These are phyloP conservation scores for Lasioglossum malachurum DNA, from an alignment of 2,888 invertebrate species.

Conservation along the genomic window DNA sequence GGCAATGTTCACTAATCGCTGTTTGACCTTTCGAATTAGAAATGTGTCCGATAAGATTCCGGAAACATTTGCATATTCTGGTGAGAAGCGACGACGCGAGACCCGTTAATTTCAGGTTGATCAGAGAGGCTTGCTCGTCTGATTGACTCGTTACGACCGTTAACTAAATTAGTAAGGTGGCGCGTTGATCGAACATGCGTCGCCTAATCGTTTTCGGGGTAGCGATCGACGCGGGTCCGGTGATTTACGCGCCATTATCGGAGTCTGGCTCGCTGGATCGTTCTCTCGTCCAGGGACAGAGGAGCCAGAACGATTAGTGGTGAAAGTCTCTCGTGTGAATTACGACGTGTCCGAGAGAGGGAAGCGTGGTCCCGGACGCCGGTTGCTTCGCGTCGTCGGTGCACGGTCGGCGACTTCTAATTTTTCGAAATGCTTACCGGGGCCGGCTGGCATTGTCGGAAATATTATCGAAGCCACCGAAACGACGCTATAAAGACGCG, in stretches of 20 bases:
- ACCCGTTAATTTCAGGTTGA: background rate
- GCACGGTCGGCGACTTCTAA: conserved; percentile 30
- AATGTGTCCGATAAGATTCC: background rate
- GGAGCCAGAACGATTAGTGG: conserved; percentile 57
- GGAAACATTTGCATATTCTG: background rate
- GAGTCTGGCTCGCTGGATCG: conserved; percentile 17
- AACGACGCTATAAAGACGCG: conserved; percentile 46
- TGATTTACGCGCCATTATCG: conserved; percentile 68
- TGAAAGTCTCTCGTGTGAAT: conserved; percentile 64
- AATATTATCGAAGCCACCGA: conserved; percentile 34
- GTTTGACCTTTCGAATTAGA: background rate
- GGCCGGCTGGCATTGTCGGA: conserved; percentile 15
- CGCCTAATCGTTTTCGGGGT: conserved; percentile 40
- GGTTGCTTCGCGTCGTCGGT: background rate
- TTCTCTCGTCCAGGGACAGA: conserved; percentile 33
- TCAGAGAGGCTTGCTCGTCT: background rate
- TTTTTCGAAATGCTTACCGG: conserved; percentile 47
- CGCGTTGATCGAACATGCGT: conserved; percentile 20
- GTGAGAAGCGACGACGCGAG: background rate
- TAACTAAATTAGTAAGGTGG: conserved; percentile 63
- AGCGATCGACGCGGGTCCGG: conserved; percentile 43
- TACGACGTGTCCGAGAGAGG: conserved; percentile 52
- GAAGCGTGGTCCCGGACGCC: conserved; percentile 23
- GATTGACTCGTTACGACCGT: conserved; percentile 65
- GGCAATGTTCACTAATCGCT: background rate